Conservation (phyloP, 2,888 invertebrate genomes). For the Norana najaformis region DNA sequence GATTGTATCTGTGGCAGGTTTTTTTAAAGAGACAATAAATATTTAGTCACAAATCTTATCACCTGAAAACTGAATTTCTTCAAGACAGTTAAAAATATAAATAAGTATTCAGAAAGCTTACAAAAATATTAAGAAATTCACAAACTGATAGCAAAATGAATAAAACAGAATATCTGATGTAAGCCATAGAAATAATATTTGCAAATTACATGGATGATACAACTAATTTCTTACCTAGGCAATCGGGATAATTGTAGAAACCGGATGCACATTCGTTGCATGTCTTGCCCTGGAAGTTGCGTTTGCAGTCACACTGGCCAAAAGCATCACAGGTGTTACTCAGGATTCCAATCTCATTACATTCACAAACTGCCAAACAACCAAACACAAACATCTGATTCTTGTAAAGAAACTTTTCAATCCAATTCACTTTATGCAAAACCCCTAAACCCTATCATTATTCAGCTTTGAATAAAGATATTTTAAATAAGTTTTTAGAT, state of each 20-base stretch:
- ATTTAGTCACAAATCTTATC: too few relatives aligned
- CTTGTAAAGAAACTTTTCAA: not conserved
- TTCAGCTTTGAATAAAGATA: not conserved
- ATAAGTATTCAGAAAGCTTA: too few relatives aligned
- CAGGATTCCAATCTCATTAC: slow-evolving; percentile 82
- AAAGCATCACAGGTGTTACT: slow-evolving; percentile 71
- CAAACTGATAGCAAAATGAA: too few relatives aligned
- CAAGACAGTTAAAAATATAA: too few relatives aligned
- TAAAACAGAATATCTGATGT: not conserved
- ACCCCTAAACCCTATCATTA: not conserved
- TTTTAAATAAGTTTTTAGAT: not conserved
- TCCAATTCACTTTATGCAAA: not conserved
- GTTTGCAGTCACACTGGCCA: slow-evolving; percentile 57
- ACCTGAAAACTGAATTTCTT: too few relatives aligned
- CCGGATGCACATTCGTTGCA: slow-evolving; percentile 74
- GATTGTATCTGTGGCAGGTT: too few relatives aligned
- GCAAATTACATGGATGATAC: not conserved
- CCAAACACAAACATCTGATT: not conserved
- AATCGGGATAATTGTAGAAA: slow-evolving; percentile 89
- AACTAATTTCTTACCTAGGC: slow-evolving; percentile 66
- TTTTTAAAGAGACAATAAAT: too few relatives aligned
- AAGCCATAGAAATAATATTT: not conserved
- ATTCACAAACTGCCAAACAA: slow-evolving; percentile 72
- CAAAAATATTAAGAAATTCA: too few relatives aligned
- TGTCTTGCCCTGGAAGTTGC: slow-evolving; percentile 64